These are phyloP conservation scores for Temnothorax nylanderi DNA, from an alignment of 1,140 invertebrate genomes.

Conservation along the genomic window DNA sequence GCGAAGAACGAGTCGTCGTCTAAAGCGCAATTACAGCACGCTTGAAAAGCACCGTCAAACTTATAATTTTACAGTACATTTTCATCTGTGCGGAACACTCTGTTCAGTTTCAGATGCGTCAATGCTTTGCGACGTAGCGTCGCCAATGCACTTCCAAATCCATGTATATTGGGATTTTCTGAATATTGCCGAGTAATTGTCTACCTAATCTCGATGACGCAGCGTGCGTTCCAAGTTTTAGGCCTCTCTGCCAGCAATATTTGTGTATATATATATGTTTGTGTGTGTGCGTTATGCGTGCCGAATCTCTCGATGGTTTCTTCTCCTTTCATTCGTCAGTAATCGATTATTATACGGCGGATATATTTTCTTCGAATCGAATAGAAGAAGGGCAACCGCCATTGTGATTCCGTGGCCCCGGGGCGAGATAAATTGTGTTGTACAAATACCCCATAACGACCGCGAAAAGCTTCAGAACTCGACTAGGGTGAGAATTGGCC, in stretches of 20 bases:
- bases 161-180: background rate
- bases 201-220: conserved; percentile 44
- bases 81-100: background rate
- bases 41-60: too few species aligned
- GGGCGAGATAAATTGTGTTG: conserved; percentile 78
- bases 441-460: conserved; percentile 73
- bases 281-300: background rate
- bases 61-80: background rate
- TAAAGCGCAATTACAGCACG: background rate
- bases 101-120: background rate
- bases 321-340: conserved; percentile 72
- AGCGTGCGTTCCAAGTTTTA: background rate
- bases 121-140: background rate
- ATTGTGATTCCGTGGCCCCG: conserved; percentile 65
- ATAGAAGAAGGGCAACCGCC: conserved; percentile 46
- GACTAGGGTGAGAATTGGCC: conserved; percentile 57
- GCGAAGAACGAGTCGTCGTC: background rate
- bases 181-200: conserved; percentile 13
- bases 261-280: background rate
- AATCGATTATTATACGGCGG: conserved; percentile 76
- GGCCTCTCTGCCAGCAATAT: background rate
- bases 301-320: conserved; percentile 69
- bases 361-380: conserved; percentile 69
- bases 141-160: background rate
- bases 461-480: conserved; percentile 44